Percentiles rank a stretch among this genome's conserved stretches.
Evolutionary conservation across 2,888 invertebrate genomes (phyloP).

Genomic region (Cerastoderma edule): DNA sequence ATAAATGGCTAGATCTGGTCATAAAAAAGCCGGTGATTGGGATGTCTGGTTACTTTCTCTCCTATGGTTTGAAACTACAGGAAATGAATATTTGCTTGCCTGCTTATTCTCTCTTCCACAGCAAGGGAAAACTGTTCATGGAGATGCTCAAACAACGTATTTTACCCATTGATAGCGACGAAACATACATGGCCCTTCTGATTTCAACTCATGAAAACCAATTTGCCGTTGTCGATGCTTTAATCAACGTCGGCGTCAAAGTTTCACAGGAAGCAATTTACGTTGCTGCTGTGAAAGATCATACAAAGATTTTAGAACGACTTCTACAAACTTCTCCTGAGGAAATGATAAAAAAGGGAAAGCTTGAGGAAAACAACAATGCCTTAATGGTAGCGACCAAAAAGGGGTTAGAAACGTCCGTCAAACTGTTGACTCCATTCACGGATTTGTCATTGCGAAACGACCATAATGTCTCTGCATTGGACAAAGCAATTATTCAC

Average conservation of each 20-base stretch:
- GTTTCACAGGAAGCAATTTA: slow-evolving; percentile 38
- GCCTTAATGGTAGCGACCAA: slow-evolving; percentile 38
- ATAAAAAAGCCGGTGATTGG: slow-evolving; percentile 13
- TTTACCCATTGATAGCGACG: background rate
- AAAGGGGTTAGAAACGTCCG: slow-evolving; percentile 25
- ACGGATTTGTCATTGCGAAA: slow-evolving; percentile 16
- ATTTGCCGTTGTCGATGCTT: slow-evolving; percentile 20
- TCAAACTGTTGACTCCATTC: slow-evolving; percentile 1
- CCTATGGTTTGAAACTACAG: slow-evolving; percentile 19
- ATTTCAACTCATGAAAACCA: slow-evolving; percentile 27
- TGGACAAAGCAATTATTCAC: slow-evolving; percentile 29
- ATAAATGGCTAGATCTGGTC: background rate
- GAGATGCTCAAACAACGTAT: slow-evolving; percentile 8
- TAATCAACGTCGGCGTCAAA: slow-evolving; percentile 21
- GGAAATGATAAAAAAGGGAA: background rate
- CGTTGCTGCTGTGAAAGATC: slow-evolving; percentile 28
- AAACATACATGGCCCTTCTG: slow-evolving; percentile 22
- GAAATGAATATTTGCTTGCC: slow-evolving; percentile 8
- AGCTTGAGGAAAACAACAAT: slow-evolving; percentile 22
- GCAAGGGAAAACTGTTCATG: background rate
- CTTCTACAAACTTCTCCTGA: background rate
- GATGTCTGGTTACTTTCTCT: slow-evolving; percentile 28
- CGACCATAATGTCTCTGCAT: slow-evolving; percentile 10
- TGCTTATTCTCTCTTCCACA: slow-evolving; percentile 3
- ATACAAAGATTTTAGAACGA: slow-evolving; percentile 13